Conservation (phyloP, 2,888 invertebrate species). For the Leptarthrus brevirostris region DNA sequence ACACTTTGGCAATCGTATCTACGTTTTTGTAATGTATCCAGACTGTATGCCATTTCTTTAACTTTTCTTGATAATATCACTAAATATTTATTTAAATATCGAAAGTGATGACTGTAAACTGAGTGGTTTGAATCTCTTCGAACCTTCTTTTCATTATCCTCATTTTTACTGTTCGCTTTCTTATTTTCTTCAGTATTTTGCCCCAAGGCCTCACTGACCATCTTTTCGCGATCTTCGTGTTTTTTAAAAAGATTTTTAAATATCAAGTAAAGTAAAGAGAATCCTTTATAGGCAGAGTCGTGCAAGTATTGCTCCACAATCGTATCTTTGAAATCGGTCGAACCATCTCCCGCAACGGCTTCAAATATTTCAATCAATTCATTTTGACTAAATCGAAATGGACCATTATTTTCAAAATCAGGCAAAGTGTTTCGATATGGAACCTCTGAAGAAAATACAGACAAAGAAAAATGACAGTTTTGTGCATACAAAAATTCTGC, state of each 20-base stretch:
- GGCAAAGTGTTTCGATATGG: constrained; percentile 63
- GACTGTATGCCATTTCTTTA: constrained; percentile 58
- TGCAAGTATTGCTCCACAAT: constrained; percentile 53
- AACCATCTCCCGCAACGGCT: constrained; percentile 56
- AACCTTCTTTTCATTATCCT: not conserved
- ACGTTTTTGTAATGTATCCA: constrained; percentile 55
- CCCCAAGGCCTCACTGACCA: not conserved
- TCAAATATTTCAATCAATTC: constrained; percentile 62
- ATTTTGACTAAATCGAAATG: constrained; percentile 61
- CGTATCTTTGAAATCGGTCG: constrained; percentile 48
- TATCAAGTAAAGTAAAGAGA: constrained; percentile 42
- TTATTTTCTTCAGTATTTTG: not conserved
- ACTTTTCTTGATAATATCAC: constrained; percentile 59
- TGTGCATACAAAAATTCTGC: constrained; percentile 65
- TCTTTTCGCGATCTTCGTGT: constrained; percentile 4
- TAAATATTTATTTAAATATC: constrained; percentile 59
- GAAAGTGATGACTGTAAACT: constrained; percentile 56
- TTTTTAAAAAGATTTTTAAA: constrained; percentile 16
- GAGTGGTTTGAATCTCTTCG: constrained; percentile 38
- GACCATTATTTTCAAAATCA: constrained; percentile 60
- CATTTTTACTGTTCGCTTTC: not conserved
- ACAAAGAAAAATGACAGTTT: constrained; percentile 65
- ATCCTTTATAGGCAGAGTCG: constrained; percentile 28
- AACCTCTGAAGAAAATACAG: constrained; percentile 65
- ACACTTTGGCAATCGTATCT: not conserved